phyloP scores from a whole-genome alignment of 23 tunicate genomes.

The Trididemnum nubilum region DNA sequence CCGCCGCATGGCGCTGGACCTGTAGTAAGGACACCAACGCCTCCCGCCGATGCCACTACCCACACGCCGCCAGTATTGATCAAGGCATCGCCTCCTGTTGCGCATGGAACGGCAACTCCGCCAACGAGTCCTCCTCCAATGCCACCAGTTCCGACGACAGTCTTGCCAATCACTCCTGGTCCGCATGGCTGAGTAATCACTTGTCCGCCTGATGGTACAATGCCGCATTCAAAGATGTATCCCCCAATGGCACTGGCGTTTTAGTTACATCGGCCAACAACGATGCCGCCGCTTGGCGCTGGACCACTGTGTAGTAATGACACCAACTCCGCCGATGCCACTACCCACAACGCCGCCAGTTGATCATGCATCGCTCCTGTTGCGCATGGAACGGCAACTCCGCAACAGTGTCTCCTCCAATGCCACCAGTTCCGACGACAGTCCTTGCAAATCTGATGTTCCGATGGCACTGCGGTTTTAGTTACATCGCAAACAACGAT shows the following conservation, averaged over 20 bases:
- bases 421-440: neutral
- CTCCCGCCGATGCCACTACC: neutral
- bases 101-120: neutral
- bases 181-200: neutral
- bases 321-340: neutral
- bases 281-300: neutral
- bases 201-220: neutral
- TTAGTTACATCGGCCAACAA: neutral
- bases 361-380: neutral
- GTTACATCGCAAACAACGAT: neutral
- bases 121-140: neutral
- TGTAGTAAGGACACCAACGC: neutral
- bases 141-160: neutral
- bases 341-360: neutral
- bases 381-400: neutral
- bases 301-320: neutral
- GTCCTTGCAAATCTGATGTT: neutral
- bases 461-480: slow-evolving; percentile 4
- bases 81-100: neutral
- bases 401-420: neutral
- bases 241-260: neutral
- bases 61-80: neutral
- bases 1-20: neutral
- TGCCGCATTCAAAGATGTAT: neutral
- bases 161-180: slow-evolving; percentile 2